Percentiles rank a stretch among this genome's conserved stretches.
Conservation (phyloP, 2,797 vertebrate species). For the Ptychobarbus kaznakovi region DNA sequence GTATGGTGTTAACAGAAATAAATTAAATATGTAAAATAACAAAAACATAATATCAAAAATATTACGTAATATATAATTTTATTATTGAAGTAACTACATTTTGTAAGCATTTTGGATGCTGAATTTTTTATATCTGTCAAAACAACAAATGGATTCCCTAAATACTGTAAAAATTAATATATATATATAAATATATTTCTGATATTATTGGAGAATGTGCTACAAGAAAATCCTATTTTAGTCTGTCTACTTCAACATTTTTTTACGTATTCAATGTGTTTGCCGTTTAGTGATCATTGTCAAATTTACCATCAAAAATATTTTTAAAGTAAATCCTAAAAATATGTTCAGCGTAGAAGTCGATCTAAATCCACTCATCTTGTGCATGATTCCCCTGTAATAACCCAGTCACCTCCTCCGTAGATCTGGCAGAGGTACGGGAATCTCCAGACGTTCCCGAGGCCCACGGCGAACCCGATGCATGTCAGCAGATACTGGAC, state of each 20-base stretch:
- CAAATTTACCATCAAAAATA: neutral
- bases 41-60: too few species aligned
- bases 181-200: too few species aligned
- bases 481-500: slow-evolving; percentile 88
- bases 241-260: neutral
- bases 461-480: slow-evolving; percentile 88
- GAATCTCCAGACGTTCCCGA: slow-evolving; percentile 94
- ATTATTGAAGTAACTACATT: too few species aligned
- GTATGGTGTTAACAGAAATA: too few species aligned
- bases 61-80: too few species aligned
- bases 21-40: too few species aligned
- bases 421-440: slow-evolving; percentile 91
- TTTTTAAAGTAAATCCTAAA: neutral
- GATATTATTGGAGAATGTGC: neutral
- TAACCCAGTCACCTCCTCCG: slow-evolving; percentile 81
- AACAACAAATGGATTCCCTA: neutral
- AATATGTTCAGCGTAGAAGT: neutral
- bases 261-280: neutral
- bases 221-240: neutral
- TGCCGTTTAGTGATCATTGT: neutral
- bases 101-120: neutral
- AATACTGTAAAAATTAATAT: neutral
- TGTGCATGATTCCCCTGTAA: neutral
- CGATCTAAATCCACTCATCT: neutral
- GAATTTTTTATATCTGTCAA: neutral